Evolutionary conservation across 2,797 vertebrate genomes (phyloP).

Genomic region (Denticeps clupeoides): DNA sequence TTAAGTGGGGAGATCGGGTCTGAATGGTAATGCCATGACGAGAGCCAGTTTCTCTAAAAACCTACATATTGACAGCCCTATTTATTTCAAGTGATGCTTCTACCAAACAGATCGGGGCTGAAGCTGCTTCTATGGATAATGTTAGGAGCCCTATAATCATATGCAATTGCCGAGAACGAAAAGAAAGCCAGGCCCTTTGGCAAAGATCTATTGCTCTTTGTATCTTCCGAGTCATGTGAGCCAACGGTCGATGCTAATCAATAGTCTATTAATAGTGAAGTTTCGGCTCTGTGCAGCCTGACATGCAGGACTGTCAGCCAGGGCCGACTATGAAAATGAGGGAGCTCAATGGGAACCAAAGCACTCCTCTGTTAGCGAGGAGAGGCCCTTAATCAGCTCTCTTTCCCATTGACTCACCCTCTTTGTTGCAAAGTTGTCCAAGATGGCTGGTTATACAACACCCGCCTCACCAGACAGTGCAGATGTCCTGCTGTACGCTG

Average conservation of each 20-base stretch:
- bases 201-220: conserved; percentile 68
- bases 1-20: too few species aligned
- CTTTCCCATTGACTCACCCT: conserved; percentile 64
- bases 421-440: too few species aligned
- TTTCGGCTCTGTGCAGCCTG: conserved; percentile 51
- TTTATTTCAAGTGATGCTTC: too few species aligned
- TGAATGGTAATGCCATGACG: too few species aligned
- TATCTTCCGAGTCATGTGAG: conserved; percentile 65
- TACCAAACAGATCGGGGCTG: conserved; percentile 30
- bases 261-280: conserved; percentile 75
- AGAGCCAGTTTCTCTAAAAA: too few species aligned
- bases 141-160: conserved; percentile 58
- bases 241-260: conserved; percentile 66
- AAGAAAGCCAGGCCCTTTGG: conserved; percentile 56
- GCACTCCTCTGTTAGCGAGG: conserved; percentile 63
- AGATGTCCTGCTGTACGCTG: conserved; percentile 42
- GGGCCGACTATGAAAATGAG: conserved; percentile 56
- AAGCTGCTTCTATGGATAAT: conserved; percentile 35
- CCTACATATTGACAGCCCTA: too few species aligned
- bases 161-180: conserved; percentile 67
- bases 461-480: conserved; percentile 22
- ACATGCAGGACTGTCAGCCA: conserved; percentile 52
- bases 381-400: conserved; percentile 74
- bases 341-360: conserved; percentile 62
- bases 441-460: conserved; percentile 47